Percentiles rank a stretch among this genome's conserved stretches.
These are phyloP conservation scores for Acrocephalus kingi DNA, from an alignment of 2,113 vertebrate species.

Conservation along the genomic window DNA sequence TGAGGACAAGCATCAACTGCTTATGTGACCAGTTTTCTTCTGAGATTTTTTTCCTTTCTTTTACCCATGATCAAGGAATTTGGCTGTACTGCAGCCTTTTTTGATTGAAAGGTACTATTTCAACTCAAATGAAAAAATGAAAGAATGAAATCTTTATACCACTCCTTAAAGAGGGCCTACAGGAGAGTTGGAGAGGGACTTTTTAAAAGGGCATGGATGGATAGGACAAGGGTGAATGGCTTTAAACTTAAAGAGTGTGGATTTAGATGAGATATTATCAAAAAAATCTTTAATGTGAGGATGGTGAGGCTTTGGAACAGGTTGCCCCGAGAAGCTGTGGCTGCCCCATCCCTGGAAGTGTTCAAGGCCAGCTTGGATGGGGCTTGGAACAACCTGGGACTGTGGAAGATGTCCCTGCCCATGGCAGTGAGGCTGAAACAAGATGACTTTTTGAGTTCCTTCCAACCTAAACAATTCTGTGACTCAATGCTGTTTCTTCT, in stretches of 20 bases:
- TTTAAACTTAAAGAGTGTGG: background rate
- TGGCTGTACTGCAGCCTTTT: background rate
- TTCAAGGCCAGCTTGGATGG: rapidly evolving
- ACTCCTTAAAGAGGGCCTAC: background rate
- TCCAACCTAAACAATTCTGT: background rate
- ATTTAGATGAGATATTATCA: background rate
- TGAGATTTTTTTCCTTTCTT: background rate
- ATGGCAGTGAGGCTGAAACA: background rate
- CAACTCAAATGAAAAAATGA: background rate
- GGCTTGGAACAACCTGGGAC: rapidly evolving
- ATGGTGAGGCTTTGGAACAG: rapidly evolving
- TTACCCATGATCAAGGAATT: background rate
- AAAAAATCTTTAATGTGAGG: background rate
- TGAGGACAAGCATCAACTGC: background rate
- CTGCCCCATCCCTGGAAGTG: background rate
- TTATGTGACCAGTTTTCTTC: background rate
- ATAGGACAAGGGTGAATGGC: background rate
- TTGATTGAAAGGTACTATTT: background rate
- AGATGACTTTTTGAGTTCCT: background rate
- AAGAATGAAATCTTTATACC: background rate
- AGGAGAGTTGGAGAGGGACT: background rate
- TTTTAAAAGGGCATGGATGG: background rate
- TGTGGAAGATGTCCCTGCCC: background rate
- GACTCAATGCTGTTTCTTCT: background rate
- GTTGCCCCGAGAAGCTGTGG: background rate